Evolutionary conservation across 2,888 invertebrate species (phyloP), one percentile per base, ranked within the genome.

Genomic region (Chouioia cunea): DNA sequence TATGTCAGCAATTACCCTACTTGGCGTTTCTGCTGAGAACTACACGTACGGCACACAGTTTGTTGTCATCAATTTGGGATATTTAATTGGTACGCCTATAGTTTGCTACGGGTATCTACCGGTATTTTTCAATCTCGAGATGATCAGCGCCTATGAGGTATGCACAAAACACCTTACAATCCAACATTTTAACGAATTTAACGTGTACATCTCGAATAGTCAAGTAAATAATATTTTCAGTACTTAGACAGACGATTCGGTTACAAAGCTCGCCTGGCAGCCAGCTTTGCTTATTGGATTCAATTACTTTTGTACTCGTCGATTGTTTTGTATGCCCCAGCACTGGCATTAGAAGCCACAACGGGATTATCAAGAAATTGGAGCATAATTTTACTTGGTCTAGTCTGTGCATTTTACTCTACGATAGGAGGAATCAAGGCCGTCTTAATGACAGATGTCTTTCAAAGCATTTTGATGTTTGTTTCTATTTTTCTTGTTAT

Each of bases 281-380:
- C 96, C 0, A 96, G 97, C 2, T 80, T 95, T 63, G 92, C 93
- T 0, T 97, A 96, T 82, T 92, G 94, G 65, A 79, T 95, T 52
- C 97, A 98, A 87, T 94, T 97, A 93, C 90, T 96, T 77, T 87
- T 96, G 20, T 95, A 95, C 79, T 95, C 94, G 88, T 94, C 97
- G 0, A 93, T 98, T 77, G 97, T 97, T 18, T 86, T 98, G 12
- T 98, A 95, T 84, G 97, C 97, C 0, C 97, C 98, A 1, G 93
- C 97, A 0, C 88, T 98, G 75, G 97, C 97, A 0, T 85, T 98
- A 22, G 93, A 94, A 84, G 91, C 97, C 1, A 92, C 95, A 36
- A 95, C 95, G 0, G 94, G 94, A n/a, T 86, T 95, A 8, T 90
- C 90, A 72, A 90, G 91, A 86, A 83, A 90, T 27, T 87, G 90